Percentiles rank a stretch among this genome's conserved stretches.
Conservation (phyloP, 2,888 invertebrate genomes). For the Leucophora obtusa region DNA sequence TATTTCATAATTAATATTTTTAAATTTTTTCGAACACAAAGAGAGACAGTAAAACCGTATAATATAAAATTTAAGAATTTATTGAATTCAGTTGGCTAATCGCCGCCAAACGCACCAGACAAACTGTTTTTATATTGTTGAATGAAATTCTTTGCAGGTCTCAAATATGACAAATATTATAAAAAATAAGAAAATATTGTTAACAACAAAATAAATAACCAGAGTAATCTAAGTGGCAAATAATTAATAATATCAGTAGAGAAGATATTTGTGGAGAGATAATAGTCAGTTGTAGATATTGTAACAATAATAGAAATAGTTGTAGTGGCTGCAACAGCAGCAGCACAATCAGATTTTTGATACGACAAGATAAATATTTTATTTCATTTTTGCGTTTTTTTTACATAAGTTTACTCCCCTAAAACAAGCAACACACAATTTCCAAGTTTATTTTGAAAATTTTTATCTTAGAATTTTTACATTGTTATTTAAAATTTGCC, state of each 20-base stretch:
- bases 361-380: slow-evolving; percentile 38
- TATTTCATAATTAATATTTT: background rate
- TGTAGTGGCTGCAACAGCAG: slow-evolving; percentile 14
- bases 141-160: slow-evolving; percentile 57
- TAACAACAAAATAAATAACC: slow-evolving; percentile 41
- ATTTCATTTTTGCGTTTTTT: slow-evolving; percentile 16
- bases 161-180: slow-evolving; percentile 38
- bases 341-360: slow-evolving; percentile 26
- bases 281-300: slow-evolving; percentile 32
- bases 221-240: slow-evolving; percentile 35
- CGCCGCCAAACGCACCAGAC: slow-evolving; percentile 51
- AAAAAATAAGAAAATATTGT: slow-evolving; percentile 47
- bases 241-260: slow-evolving; percentile 36
- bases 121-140: slow-evolving; percentile 50
- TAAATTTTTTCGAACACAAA: background rate
- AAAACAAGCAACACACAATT: background rate
- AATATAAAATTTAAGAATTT: slow-evolving; percentile 15
- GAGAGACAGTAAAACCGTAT: background rate
- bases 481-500: no score
- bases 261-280: slow-evolving; percentile 31
- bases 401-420: slow-evolving; percentile 25
- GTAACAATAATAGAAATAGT: slow-evolving; percentile 14
- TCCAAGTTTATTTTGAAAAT: background rate
- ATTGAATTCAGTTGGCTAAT: slow-evolving; percentile 13
- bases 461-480: slow-evolving; percentile 21